Evolutionary conservation across 2,888 invertebrate species (phyloP).

Genomic region (Chrysomela aeneicollis): DNA sequence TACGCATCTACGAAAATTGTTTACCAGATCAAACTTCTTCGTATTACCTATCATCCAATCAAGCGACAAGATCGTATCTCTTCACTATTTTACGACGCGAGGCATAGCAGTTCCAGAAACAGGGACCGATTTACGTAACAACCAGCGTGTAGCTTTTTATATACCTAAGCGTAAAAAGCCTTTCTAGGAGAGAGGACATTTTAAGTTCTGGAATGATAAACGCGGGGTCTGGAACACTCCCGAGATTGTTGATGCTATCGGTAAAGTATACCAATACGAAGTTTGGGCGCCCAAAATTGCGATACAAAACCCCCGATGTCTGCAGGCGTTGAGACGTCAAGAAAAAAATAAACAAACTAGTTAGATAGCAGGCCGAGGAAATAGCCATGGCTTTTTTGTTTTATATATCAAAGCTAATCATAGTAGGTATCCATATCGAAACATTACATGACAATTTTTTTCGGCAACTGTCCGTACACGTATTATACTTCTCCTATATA

Average conservation of each 20-base stretch:
- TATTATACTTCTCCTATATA: too few species aligned
- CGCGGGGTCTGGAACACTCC: conserved; percentile 55
- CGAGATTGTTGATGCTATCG: conserved; percentile 62
- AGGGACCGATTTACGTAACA: neutral
- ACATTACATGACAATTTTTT: too few species aligned
- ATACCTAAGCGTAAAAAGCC: conserved; percentile 36
- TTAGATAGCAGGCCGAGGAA: conserved; percentile 34
- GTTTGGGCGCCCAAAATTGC: conserved; percentile 59
- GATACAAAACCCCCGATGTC: conserved; percentile 57
- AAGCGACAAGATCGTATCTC: neutral
- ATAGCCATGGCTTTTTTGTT: conserved; percentile 26
- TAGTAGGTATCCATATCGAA: too few species aligned
- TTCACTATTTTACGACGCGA: conserved; percentile 7
- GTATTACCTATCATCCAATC: neutral
- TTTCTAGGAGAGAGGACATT: conserved; percentile 45
- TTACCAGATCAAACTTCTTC: neutral
- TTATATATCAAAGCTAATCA: conserved; percentile 20
- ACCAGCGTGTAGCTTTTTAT: conserved; percentile 35
- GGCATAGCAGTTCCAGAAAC: conserved; percentile 7
- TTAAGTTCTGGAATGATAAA: conserved; percentile 59
- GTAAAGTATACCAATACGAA: conserved; percentile 57
- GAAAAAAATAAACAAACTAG: conserved; percentile 56
- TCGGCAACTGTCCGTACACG: too few species aligned
- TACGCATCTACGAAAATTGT: neutral
- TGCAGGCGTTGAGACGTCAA: conserved; percentile 50